Evolutionary conservation across 2,797 vertebrate genomes (phyloP).

Genomic region (Coccyzus lansbergi): DNA sequence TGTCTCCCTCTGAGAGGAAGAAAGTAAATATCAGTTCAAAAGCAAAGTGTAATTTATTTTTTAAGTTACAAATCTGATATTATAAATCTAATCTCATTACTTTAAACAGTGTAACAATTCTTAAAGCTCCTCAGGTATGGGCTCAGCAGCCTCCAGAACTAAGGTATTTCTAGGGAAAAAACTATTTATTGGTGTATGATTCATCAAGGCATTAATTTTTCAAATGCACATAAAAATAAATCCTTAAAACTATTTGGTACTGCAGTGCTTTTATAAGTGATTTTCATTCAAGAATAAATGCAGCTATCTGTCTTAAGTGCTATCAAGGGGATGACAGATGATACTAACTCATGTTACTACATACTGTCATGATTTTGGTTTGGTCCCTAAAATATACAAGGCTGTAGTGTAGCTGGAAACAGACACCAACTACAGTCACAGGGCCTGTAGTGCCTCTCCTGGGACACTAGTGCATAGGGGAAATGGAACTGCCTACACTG

Average conservation of each 20-base stretch:
- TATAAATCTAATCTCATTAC: conserved; percentile 29
- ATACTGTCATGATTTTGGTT: not conserved
- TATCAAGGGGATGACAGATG: not conserved
- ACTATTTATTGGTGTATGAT: not conserved
- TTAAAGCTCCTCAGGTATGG: not conserved
- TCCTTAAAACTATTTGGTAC: not conserved
- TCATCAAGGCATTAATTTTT: conserved; percentile 30
- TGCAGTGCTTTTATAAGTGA: not conserved
- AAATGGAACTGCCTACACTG: not conserved
- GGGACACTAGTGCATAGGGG: not conserved
- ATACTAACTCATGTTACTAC: not conserved
- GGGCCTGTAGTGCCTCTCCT: not conserved
- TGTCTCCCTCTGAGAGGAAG: conserved; percentile 16
- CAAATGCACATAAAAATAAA: conserved; percentile 23
- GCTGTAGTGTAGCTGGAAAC: not conserved
- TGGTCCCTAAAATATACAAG: not conserved
- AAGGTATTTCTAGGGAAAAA: not conserved
- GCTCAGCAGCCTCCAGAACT: conserved; percentile 3
- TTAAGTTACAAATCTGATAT: conserved; percentile 4
- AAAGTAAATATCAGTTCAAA: conserved; percentile 42
- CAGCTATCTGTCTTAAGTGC: not conserved
- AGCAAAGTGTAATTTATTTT: conserved; percentile 12
- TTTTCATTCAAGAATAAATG: not conserved
- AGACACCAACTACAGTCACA: not conserved
- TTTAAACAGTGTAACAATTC: not conserved